Evolutionary conservation across 2,888 invertebrate species (phyloP).

Genomic region (Malacosoma neustria): DNA sequence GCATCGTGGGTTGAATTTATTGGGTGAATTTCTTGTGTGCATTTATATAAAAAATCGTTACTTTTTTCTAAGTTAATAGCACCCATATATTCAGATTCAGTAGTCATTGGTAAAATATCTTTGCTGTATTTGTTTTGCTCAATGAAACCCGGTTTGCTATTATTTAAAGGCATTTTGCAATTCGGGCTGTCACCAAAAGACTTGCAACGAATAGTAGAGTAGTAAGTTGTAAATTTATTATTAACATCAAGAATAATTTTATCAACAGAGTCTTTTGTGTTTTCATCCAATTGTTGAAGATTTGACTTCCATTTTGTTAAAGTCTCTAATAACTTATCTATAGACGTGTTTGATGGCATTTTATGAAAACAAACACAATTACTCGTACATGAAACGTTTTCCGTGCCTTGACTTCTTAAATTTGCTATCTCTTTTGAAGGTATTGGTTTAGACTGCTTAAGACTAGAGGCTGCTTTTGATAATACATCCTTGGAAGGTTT

Average conservation of each 20-base stretch:
- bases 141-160: not conserved
- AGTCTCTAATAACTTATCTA: conserved; percentile 43
- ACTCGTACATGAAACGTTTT: conserved; percentile 21
- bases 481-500: conserved; percentile 17
- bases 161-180: not conserved
- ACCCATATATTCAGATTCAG: conserved; percentile 47
- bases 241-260: not conserved
- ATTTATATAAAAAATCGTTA: conserved; percentile 32
- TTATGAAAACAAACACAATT: conserved; percentile 48
- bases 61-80: conserved; percentile 48
- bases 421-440: conserved; percentile 12
- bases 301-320: conserved; percentile 36
- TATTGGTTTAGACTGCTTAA: conserved; percentile 33
- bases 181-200: not conserved
- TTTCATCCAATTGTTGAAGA: conserved; percentile 9
- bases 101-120: conserved; percentile 15
- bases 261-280: not conserved
- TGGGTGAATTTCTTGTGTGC: conserved; percentile 11
- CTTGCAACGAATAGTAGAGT: not conserved
- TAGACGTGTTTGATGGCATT: conserved; percentile 49
- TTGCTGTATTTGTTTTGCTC: not conserved
- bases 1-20: conserved; percentile 7
- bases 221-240: conserved; percentile 3
- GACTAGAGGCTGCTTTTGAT: conserved; percentile 16
- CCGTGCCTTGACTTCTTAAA: conserved; percentile 11